Evolutionary conservation across 37 sponge, comb jelly and placozoan species (phyloP), one percentile per base, ranked within the genome.

Genomic region (Chondrosia reniformis): DNA sequence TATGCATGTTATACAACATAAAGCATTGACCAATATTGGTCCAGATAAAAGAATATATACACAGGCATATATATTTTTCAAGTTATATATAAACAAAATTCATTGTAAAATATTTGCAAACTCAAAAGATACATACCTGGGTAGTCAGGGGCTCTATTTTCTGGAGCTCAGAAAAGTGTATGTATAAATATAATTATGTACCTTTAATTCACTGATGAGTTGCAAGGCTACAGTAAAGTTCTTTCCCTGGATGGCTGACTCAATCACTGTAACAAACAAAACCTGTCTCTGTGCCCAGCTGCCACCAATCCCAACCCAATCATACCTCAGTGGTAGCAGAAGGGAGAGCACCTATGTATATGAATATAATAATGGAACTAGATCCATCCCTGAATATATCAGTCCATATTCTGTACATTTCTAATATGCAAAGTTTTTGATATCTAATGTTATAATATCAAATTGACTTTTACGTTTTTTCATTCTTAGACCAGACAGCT

Each of bases 281-380:
- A 25, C 22, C 28, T 6, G 61, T 59, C 82, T 43, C 75, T 81
- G 82, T 15, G 75, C 82, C 36, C 45, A 39, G 13, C 82, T 81
- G 37, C 82, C 67, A 10, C 82, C 82, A 42, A 81, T n/a, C 0
- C 37, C 33, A 17, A 42, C 59, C 8, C 41, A n/a, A 22, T 78
- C 15, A 39, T 72, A 72, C 40, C 82, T 37, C 61, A 81, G 31
- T 12, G 82, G 82, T 6, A 73, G 25, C 38, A 81, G 33, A 15
- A 81, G 40, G 15, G 75, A 81, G 24, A 81, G 32, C 56, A 71
- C 75, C 82, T 81, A n/a, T n/a, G n/a, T n/a, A n/a, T n/a, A n/a
- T n/a, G n/a, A n/a, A n/a, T n/a, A n/a, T n/a, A n/a, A n/a, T n/a
- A n/a, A n/a, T n/a, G n/a, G n/a, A n/a, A n/a, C n/a, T n/a, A n/a